Evolutionary conservation across 2,888 invertebrate species (phyloP).

Genomic region (Noctua comes): DNA sequence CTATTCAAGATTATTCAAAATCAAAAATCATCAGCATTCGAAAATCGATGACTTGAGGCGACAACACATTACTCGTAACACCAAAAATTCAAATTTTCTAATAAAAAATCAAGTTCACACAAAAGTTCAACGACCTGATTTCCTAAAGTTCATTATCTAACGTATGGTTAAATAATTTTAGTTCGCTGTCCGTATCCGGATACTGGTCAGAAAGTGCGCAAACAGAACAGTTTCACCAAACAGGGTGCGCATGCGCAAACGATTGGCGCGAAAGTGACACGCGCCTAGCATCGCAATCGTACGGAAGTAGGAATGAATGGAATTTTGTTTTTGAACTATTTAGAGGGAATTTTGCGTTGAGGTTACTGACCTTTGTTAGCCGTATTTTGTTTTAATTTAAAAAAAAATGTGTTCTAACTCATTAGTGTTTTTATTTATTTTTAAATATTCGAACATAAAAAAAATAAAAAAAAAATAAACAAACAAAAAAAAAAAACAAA

Average conservation of each 20-base stretch:
- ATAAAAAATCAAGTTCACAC: conserved; percentile 50
- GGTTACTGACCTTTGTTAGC: conserved; percentile 16
- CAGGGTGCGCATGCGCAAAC: conserved; percentile 80
- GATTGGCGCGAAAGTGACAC: conserved; percentile 79
- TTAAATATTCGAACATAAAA: too few relatives aligned
- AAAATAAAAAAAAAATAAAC: too few relatives aligned
- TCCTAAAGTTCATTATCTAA: conserved; percentile 70
- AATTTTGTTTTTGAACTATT: conserved; percentile 63
- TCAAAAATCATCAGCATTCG: background rate
- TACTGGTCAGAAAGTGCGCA: conserved; percentile 84
- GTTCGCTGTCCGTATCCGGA: conserved; percentile 78
- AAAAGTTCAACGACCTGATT: conserved; percentile 67
- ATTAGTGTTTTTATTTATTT: background rate
- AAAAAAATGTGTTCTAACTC: background rate
- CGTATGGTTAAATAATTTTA: conserved; percentile 67
- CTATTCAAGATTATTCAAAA: background rate
- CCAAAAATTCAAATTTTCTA: background rate
- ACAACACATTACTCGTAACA: conserved; percentile 9
- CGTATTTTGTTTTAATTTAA: background rate
- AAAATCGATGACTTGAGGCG: background rate
- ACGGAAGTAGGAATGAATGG: conserved; percentile 67
- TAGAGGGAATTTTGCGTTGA: conserved; percentile 22
- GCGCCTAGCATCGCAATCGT: conserved; percentile 75
- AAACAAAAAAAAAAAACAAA: too few relatives aligned
- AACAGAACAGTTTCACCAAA: conserved; percentile 82